Base-by-base conservation (phyloP, 2,888 invertebrate species). In the Brenthis ino region DNA sequence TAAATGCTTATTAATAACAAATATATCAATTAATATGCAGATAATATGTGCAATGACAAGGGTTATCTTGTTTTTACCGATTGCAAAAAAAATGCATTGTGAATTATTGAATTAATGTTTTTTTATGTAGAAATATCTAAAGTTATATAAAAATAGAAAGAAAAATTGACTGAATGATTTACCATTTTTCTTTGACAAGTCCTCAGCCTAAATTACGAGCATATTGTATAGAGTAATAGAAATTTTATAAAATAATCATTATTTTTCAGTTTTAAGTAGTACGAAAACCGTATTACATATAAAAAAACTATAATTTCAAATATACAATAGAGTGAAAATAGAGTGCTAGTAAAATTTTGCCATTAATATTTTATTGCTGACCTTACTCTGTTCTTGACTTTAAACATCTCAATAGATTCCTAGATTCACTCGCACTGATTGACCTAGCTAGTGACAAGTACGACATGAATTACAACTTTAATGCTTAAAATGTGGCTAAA, bases 381-480 rank as follows among this genome's bases (percentile, higher is more conserved):
- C 76, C n/a, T 51, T 77, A 74, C 68, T 47, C 28, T 61, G 67
- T 67, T 68, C 70, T 73, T 71, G 74, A 74, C 73, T 63, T 56
- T 56, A 43, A 43, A 60, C 12, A 53, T 61, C 55, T 54, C n/a
- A 55, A 20, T 63, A 63, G 47, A 68, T 68, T 50, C 16, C n/a
- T 51, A 56, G 20, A 47, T 65, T 50, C 11, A 56, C 48, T 58
- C 48, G 28, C 50, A 64, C 11, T 56, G 33, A 57, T 54, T 58
- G 48, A 51, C 16, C 20, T 16, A 33, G 50, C 60, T 16, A 51
- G 33, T 43, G 20, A 55, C 63, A 56, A 69, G 64, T 56, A 65
- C 51, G 58, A 37, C 63, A n/a, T 48, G 50, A 12, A 47, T 54
- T 53, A 51, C 5, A 20, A 43, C 51, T 16, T 24, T 53, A n/a